phyloP scores from a whole-genome alignment of 2,888 invertebrate genomes.

The Eurois occulta region DNA sequence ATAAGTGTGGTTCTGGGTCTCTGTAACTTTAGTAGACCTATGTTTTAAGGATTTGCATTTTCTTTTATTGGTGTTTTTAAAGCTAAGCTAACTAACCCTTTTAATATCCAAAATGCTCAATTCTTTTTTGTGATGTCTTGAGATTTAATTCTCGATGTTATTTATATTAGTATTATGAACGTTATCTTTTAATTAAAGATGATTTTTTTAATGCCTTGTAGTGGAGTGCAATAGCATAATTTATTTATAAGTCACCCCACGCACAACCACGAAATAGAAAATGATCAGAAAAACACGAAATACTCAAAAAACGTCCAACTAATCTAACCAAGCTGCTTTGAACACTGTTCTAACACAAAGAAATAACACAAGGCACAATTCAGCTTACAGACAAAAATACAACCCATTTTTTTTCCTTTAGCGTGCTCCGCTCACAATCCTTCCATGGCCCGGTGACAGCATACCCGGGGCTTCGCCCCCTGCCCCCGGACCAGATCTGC shows the following conservation, averaged over 20 bases:
- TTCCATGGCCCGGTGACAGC: constrained; percentile 90
- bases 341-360: constrained; percentile 36
- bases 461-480: constrained; percentile 80
- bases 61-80: constrained; percentile 28
- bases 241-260: constrained; percentile 30
- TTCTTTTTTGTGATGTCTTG: not conserved
- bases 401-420: constrained; percentile 75
- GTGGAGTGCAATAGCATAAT: constrained; percentile 30
- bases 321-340: constrained; percentile 17
- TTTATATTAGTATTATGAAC: not conserved
- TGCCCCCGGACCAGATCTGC: constrained; percentile 79
- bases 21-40: constrained; percentile 14
- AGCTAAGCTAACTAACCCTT: constrained; percentile 39
- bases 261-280: not conserved
- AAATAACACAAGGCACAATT: not conserved
- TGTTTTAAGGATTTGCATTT: not conserved
- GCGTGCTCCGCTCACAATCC: constrained; percentile 91
- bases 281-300: not conserved
- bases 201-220: constrained; percentile 13
- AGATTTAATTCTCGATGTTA: not conserved
- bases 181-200: constrained; percentile 16
- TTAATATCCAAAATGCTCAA: constrained; percentile 1
- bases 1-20: constrained; percentile 41
- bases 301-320: not conserved
- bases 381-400: not conserved